phyloP scores from a whole-genome alignment of 2,888 invertebrate species.

The Dryadula phaetusa region DNA sequence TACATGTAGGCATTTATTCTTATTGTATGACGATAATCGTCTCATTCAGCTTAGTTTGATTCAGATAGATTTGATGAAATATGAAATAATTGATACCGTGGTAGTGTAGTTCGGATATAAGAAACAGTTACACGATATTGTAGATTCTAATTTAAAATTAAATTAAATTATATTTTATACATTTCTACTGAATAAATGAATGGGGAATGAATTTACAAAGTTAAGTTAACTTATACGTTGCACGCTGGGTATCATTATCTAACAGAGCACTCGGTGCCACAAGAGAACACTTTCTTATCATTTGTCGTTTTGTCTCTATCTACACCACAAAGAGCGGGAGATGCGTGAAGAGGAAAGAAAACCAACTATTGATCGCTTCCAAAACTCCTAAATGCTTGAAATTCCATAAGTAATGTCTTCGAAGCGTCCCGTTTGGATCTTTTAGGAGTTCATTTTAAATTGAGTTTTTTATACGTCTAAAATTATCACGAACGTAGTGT shows the following conservation, averaged over 20 bases:
- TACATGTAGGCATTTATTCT: constrained; percentile 25
- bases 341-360: constrained; percentile 7
- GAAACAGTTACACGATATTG: neutral
- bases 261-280: neutral
- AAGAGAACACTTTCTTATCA: constrained; percentile 16
- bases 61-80: no score
- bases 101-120: no score
- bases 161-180: no score
- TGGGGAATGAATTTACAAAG: neutral
- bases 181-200: neutral
- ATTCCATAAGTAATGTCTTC: constrained; percentile 18
- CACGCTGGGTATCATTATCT: neutral
- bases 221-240: neutral
- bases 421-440: neutral
- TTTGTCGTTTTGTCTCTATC: constrained; percentile 5
- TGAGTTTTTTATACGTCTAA: neutral
- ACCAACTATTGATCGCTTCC: constrained; percentile 16
- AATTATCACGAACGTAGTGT: no score
- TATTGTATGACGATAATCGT: constrained; percentile 5
- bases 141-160: neutral
- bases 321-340: neutral
- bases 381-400: constrained; percentile 12
- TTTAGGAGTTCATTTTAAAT: neutral
- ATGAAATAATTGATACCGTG: neutral
- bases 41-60: neutral